Percentiles rank a stretch among this genome's conserved stretches.
phyloP scores from a whole-genome alignment of 2,797 vertebrate genomes.

The Sphenopsis melanotis region DNA sequence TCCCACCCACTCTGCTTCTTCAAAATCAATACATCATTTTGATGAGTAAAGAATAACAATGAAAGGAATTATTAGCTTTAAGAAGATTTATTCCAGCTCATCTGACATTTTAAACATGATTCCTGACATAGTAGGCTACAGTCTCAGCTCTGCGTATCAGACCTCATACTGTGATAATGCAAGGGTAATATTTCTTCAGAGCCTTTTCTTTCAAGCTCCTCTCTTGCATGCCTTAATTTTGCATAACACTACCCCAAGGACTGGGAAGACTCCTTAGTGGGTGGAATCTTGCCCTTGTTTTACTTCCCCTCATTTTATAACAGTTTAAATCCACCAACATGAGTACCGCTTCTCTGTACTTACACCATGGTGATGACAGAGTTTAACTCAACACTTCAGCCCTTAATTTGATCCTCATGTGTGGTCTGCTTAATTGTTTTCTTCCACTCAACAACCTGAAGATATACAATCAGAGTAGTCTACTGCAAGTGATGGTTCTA shows the following conservation, averaged over 20 bases:
- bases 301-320: neutral
- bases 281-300: neutral
- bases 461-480: neutral
- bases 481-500: neutral
- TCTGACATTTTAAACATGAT: neutral
- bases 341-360: neutral
- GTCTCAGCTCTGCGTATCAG: neutral
- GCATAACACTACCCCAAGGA: neutral
- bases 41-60: neutral
- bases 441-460: neutral
- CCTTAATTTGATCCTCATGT: neutral
- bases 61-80: neutral
- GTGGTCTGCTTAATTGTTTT: neutral
- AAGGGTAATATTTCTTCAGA: neutral
- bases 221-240: neutral
- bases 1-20: neutral
- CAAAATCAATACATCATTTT: neutral
- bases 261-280: neutral
- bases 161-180: neutral
- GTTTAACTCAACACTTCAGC: neutral
- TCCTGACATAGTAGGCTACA: neutral
- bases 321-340: neutral
- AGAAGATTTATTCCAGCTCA: neutral
- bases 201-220: neutral
- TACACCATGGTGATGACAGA: neutral